Evolutionary conservation across 2,797 vertebrate genomes (phyloP), one percentile per base, ranked within the genome.

Genomic region (Pyrocephalus nanus): DNA sequence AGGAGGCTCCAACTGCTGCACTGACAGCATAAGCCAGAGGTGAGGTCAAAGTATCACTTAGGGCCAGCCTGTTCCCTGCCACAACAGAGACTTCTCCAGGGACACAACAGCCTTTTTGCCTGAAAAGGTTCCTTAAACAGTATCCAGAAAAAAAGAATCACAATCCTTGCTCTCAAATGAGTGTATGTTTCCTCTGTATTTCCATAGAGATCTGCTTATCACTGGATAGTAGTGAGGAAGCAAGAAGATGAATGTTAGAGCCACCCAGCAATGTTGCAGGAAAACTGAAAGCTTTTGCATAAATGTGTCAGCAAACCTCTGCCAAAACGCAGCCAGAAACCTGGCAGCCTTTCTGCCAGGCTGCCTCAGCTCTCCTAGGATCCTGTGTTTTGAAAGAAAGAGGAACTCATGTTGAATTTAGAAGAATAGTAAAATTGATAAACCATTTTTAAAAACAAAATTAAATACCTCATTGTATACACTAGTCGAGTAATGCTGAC

Each of bases 1-100:
- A 86, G 94, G 69, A 94, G 43, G 54, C 48, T 97, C 81, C 93
- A 97, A 96, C 95, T 96, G 92, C 85, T 20, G 21, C n/a, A 19
- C 67, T 77, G 74, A 82, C 78, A 87, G 47, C 62, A 89, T 71
- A 83, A 95, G 92, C 47, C 69, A 79, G 79, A 87, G 91, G 76
- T 65, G 60, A 85, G 90, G 92, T 87, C 90, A 91, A 95, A 87
- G 77, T 87, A 88, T 53, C 0, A 9, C 40, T 55, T 51, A 36
- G 53, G 69, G 48, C 36, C 43, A 60, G 17, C 30, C 75, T 71
- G 29, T 50, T 93, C 65, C 45, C 47, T 23, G n/a, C 36, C 32
- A 25, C 0, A 3, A 60, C 3, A 8, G 50, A 54, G 47, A 17
- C 43, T 84, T 75, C 77, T 78, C 43, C 2, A 3, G 66, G 32